Conservation (phyloP, 2,113 vertebrate genomes). For the Phalacrocorax brasilianus region DNA sequence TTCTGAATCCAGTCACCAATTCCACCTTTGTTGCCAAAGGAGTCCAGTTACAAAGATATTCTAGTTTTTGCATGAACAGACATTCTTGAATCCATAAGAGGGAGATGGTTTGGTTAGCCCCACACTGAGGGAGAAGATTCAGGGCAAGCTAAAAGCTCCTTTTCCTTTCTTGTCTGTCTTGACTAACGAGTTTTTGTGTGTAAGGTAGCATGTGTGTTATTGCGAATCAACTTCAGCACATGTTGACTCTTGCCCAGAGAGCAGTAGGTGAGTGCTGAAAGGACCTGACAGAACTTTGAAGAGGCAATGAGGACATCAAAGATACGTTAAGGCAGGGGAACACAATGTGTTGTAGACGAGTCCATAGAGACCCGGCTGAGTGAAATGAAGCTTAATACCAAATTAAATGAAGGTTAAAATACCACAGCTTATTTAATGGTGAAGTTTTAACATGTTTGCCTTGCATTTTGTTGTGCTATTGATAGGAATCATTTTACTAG, state of each 20-base stretch:
- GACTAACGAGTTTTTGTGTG: not conserved
- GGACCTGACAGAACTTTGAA: not conserved
- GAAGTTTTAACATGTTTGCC: not conserved
- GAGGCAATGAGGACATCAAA: not conserved
- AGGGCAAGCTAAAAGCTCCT: not conserved
- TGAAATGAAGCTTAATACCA: not conserved
- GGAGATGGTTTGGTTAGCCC: not conserved
- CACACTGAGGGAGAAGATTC: not conserved
- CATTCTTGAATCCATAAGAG: not conserved
- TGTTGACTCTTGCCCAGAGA: not conserved
- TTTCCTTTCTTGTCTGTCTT: not conserved
- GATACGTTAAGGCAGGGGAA: not conserved
- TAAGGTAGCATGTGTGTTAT: not conserved
- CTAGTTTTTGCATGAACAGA: not conserved
- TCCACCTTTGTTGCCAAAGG: not conserved
- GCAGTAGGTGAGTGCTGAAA: not conserved
- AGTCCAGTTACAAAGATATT: not conserved
- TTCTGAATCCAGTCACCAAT: not conserved
- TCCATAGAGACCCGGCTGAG: not conserved
- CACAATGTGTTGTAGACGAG: not conserved
- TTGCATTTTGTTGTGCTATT: not conserved
- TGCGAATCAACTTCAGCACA: not conserved
- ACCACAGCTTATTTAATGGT: not conserved
- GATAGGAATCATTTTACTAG: not conserved
- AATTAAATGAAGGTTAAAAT: not conserved